Evolutionary conservation across 2,113 vertebrate species (phyloP).

Genomic region (Megatriorchis doriae): DNA sequence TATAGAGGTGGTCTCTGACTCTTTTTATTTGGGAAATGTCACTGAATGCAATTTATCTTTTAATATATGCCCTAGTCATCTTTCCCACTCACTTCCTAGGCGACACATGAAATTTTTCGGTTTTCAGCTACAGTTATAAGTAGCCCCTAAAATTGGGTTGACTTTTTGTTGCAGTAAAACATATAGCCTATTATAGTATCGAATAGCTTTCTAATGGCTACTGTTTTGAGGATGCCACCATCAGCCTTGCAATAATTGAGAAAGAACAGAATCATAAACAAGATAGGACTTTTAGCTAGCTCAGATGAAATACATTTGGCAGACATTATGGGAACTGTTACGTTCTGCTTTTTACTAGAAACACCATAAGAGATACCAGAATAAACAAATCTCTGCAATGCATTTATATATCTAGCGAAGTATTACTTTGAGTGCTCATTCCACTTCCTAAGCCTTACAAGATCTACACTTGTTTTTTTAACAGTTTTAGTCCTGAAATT

Average conservation of each 20-base stretch:
- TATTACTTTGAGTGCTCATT: background rate
- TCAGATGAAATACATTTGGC: background rate
- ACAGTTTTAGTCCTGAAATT: slow-evolving; percentile 1
- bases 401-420: background rate
- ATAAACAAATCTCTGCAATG: background rate
- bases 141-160: background rate
- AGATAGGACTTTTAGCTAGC: background rate
- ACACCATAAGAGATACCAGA: background rate
- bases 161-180: background rate
- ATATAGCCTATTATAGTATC: background rate
- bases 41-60: background rate
- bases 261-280: background rate
- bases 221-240: background rate
- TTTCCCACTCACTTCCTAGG: background rate
- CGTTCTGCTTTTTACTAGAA: background rate
- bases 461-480: background rate
- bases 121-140: background rate
- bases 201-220: background rate
- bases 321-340: background rate
- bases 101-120: background rate
- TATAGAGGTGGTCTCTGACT: background rate
- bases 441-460: background rate
- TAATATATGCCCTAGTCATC: background rate
- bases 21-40: background rate
- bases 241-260: background rate